Conservation (phyloP, 2,113 vertebrate species). For the Etheostoma spectabile region DNA sequence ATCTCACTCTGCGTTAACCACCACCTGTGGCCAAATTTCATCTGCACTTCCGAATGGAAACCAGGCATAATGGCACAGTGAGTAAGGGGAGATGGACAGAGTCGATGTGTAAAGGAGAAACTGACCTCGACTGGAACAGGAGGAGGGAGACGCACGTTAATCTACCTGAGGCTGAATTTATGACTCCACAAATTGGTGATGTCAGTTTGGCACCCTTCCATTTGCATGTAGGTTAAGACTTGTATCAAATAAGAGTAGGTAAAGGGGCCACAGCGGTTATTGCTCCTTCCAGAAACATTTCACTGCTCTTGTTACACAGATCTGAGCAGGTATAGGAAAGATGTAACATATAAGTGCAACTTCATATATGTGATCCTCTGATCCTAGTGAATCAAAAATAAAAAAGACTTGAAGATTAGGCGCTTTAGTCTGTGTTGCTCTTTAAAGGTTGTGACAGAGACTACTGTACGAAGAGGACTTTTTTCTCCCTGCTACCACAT, state of each 20-base stretch:
- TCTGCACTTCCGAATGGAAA: slow-evolving; percentile 58
- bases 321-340: slow-evolving; percentile 16
- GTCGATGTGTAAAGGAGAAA: slow-evolving; percentile 6
- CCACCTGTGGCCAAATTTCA: slow-evolving; percentile 54
- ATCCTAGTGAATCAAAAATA: slow-evolving; percentile 24
- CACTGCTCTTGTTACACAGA: slow-evolving; percentile 16
- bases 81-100: slow-evolving; percentile 24
- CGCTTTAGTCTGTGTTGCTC: slow-evolving; percentile 18
- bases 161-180: slow-evolving; percentile 45
- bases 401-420: slow-evolving; percentile 24
- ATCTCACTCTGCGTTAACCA: slow-evolving; percentile 34
- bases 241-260: slow-evolving; percentile 13
- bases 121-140: slow-evolving; percentile 5
- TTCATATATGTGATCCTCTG: slow-evolving; percentile 5
- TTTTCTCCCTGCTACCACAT: slow-evolving; percentile 12
- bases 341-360: slow-evolving; percentile 17
- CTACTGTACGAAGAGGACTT: not conserved
- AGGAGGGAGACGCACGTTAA: slow-evolving; percentile 19
- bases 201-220: slow-evolving; percentile 33
- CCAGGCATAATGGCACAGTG: slow-evolving; percentile 39
- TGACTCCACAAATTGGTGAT: slow-evolving; percentile 9
- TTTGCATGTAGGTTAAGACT: not conserved
- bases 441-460: slow-evolving; percentile 56
- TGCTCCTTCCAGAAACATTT: not conserved
- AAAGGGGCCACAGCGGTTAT: not conserved